phyloP scores from a whole-genome alignment of 2,113 vertebrate species.

The Dunckerocampus dactyliophorus region DNA sequence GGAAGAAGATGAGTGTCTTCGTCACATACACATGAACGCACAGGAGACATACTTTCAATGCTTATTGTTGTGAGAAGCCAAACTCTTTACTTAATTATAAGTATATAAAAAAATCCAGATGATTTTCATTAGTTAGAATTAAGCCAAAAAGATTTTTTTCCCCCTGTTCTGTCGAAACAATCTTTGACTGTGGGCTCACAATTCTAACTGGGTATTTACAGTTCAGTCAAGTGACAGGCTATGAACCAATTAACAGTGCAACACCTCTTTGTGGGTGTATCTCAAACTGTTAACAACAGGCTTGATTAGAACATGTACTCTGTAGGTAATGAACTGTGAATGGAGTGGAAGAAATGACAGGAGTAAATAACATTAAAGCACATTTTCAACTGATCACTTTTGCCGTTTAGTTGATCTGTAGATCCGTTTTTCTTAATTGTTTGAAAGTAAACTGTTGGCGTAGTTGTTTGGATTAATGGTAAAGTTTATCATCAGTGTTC shows the following conservation, averaged over 20 bases:
- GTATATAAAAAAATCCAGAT: too few relatives aligned
- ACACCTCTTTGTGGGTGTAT: constrained; percentile 64
- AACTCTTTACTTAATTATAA: too few relatives aligned
- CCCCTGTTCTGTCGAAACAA: too few relatives aligned
- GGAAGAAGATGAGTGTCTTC: too few relatives aligned
- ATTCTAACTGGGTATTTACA: too few relatives aligned
- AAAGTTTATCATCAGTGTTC: constrained; percentile 64
- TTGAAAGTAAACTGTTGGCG: constrained; percentile 13
- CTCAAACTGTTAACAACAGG: constrained; percentile 40
- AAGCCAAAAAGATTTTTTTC: too few relatives aligned
- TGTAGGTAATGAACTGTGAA: constrained; percentile 42
- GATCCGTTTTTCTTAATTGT: constrained; percentile 12
- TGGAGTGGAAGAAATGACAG: constrained; percentile 19
- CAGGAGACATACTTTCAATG: too few relatives aligned
- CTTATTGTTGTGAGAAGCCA: too few relatives aligned
- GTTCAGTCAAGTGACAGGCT: constrained; percentile 61
- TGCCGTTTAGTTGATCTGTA: too few relatives aligned
- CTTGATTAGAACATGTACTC: constrained; percentile 33
- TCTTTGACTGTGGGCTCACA: constrained; percentile 40
- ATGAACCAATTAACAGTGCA: constrained; percentile 67
- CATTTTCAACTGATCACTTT: constrained; percentile 6
- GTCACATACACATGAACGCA: too few relatives aligned
- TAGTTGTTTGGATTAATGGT: constrained; percentile 14
- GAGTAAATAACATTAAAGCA: too few relatives aligned
- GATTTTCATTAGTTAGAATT: too few relatives aligned